These are phyloP conservation scores for Corticium candelabrum DNA, from an alignment of 37 sponge, comb jelly and placozoan genomes.

Conservation along the genomic window DNA sequence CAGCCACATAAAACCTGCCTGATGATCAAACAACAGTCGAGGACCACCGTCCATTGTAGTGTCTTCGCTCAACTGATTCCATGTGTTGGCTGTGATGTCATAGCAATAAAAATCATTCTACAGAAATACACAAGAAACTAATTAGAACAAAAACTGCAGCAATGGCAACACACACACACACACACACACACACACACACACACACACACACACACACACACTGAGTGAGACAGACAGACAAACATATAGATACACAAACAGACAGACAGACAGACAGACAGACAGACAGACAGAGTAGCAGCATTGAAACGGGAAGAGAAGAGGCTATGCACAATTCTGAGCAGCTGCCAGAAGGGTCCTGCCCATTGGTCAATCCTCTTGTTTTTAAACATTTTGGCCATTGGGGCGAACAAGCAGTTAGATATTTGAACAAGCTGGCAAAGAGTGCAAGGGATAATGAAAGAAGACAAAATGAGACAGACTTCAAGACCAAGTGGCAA, in stretches of 20 bases:
- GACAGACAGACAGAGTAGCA: neutral
- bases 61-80: slow-evolving; percentile 27
- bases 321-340: too few relatives aligned
- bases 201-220: slow-evolving; percentile 27
- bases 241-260: too few relatives aligned
- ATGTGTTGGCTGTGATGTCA: slow-evolving; percentile 16
- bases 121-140: neutral
- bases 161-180: too few relatives aligned
- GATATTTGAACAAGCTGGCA: too few relatives aligned
- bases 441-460: too few relatives aligned
- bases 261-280: neutral
- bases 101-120: slow-evolving; percentile 32
- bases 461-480: too few relatives aligned
- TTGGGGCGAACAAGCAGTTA: too few relatives aligned
- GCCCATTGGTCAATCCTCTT: too few relatives aligned
- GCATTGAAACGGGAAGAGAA: neutral
- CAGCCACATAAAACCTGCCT: too few relatives aligned
- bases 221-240: neutral
- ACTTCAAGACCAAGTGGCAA: too few relatives aligned
- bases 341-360: too few relatives aligned
- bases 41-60: slow-evolving; percentile 7
- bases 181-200: neutral
- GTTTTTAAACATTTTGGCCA: too few relatives aligned
- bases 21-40: neutral
- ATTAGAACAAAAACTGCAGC: neutral